phyloP scores from a whole-genome alignment of 1,140 invertebrate species.

The Calephelis virginiensis region DNA sequence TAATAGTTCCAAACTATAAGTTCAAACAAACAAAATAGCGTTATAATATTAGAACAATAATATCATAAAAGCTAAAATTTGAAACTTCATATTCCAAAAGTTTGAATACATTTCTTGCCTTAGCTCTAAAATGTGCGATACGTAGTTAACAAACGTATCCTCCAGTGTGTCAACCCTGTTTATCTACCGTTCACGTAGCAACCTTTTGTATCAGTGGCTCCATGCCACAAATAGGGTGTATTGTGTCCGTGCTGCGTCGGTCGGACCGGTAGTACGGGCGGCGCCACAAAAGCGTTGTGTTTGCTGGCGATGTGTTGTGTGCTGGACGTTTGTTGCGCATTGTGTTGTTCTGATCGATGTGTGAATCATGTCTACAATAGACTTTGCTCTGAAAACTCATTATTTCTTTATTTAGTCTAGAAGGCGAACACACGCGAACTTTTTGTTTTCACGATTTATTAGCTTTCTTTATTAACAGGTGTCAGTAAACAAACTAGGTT shows the following conservation, averaged over 20 bases:
- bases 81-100: no score
- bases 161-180: conserved; percentile 1
- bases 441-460: no score
- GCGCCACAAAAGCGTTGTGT: neutral
- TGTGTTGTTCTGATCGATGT: neutral
- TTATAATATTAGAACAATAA: no score
- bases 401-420: neutral
- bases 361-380: neutral
- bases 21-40: no score
- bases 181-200: neutral
- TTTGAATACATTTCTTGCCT: no score
- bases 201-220: neutral
- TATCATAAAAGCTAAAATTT: no score
- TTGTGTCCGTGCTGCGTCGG: neutral
- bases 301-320: no score
- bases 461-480: no score
- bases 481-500: no score
- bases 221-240: neutral
- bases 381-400: neutral
- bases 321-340: neutral
- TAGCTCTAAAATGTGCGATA: no score
- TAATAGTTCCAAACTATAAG: no score
- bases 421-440: no score
- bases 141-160: neutral
- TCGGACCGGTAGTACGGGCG: neutral